Conservation (phyloP, 2,797 vertebrate species). For the Podarcis siculus region DNA sequence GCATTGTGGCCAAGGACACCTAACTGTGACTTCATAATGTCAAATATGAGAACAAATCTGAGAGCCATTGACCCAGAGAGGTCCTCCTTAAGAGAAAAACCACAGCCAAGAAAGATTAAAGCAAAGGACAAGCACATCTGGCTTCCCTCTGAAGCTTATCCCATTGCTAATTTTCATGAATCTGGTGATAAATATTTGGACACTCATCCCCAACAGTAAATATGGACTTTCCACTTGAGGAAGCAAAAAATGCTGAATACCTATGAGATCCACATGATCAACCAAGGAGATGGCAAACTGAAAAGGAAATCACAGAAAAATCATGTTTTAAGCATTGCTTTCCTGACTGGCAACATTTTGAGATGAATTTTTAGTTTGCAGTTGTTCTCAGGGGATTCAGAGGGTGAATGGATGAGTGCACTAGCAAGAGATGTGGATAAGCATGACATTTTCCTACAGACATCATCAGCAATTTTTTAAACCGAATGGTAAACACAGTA, state of each 20-base stretch:
- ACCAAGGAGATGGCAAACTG: background rate
- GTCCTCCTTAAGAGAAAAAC: background rate
- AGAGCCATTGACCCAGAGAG: background rate
- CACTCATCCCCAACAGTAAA: background rate
- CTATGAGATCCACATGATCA: background rate
- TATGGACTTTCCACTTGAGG: background rate
- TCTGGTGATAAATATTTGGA: background rate
- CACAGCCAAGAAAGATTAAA: background rate
- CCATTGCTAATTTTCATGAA: too few relatives aligned
- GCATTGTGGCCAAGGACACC: background rate
- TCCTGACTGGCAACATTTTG: background rate
- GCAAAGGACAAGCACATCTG: background rate
- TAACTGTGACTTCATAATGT: background rate
- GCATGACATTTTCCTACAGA: background rate
- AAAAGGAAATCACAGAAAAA: accelerated
- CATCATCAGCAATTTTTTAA: background rate
- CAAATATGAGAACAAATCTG: background rate
- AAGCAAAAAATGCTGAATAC: background rate
- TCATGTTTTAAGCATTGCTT: background rate
- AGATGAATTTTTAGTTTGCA: background rate
- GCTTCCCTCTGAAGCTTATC: background rate
- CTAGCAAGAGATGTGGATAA: background rate
- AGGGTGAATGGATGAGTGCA: background rate
- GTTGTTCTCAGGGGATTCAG: background rate
- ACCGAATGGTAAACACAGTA: background rate